Evolutionary conservation across 92 coral and sea anemone genomes (phyloP).

Genomic region (Montipora capitata): DNA sequence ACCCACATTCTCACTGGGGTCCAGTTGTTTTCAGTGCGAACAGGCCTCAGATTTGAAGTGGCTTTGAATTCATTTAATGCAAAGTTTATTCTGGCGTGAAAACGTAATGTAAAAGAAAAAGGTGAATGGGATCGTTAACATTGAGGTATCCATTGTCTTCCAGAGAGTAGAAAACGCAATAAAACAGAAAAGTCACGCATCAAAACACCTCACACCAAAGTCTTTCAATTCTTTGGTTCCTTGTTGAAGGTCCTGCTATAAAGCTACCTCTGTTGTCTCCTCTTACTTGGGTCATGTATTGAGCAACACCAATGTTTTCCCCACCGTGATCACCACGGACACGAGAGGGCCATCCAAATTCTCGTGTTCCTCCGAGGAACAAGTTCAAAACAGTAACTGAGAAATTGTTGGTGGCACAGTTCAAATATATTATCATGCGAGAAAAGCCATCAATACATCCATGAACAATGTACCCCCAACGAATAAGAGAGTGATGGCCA

Average conservation of each 20-base stretch:
- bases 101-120: background rate
- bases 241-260: slow-evolving; percentile 49
- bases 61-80: slow-evolving; percentile 12
- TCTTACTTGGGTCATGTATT: background rate
- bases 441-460: slow-evolving; percentile 11
- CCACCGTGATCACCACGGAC: slow-evolving; percentile 72
- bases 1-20: too few species aligned
- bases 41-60: slow-evolving; percentile 55
- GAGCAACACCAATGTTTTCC: slow-evolving; percentile 68
- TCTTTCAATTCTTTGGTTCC: slow-evolving; percentile 36
- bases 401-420: slow-evolving; percentile 70
- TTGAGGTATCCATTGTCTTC: slow-evolving; percentile 34
- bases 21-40: too few species aligned
- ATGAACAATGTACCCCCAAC: background rate
- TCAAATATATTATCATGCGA: slow-evolving; percentile 51
- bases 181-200: slow-evolving; percentile 39
- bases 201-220: slow-evolving; percentile 38
- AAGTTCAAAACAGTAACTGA: slow-evolving; percentile 50
- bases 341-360: slow-evolving; percentile 69
- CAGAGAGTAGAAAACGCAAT: slow-evolving; percentile 49
- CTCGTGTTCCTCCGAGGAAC: slow-evolving; percentile 27
- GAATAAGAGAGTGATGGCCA: slow-evolving; percentile 5
- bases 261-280: slow-evolving; percentile 72
- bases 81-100: slow-evolving; percentile 11
- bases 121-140: background rate